Evolutionary conservation across 2,113 vertebrate species (phyloP).

Genomic region (Mohoua ochrocephala): DNA sequence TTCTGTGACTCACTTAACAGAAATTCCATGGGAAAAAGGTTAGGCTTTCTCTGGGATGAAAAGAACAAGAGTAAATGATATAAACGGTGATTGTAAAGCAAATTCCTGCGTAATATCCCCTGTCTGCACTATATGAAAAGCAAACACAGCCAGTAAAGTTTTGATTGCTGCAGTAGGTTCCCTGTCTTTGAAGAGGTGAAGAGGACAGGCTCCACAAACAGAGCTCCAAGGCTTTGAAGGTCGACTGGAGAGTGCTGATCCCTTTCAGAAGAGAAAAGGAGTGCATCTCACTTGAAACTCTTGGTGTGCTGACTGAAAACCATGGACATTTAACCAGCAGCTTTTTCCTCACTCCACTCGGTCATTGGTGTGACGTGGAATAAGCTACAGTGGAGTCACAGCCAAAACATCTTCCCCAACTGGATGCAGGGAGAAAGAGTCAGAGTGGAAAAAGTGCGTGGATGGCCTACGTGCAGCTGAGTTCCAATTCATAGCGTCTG

Average conservation of each 20-base stretch:
- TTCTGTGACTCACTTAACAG: conserved; percentile 44
- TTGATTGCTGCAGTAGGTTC: neutral
- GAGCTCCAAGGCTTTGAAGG: neutral
- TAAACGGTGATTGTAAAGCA: neutral
- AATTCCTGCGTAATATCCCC: neutral
- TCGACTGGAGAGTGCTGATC: neutral
- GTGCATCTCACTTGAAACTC: neutral
- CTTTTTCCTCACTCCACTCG: neutral
- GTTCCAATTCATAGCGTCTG: neutral
- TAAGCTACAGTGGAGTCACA: conserved; percentile 29
- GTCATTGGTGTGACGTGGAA: neutral
- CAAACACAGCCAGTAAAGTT: conserved; percentile 3
- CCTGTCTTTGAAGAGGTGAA: neutral
- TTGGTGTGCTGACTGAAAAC: neutral
- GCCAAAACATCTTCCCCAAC: conserved; percentile 1
- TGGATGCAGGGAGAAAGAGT: conserved; percentile 3
- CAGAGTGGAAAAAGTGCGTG: conserved; percentile 41
- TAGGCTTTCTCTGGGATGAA: neutral
- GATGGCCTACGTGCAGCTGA: neutral
- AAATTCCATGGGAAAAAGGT: conserved; percentile 27
- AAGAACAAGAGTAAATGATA: neutral
- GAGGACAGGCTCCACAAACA: neutral
- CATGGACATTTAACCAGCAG: neutral
- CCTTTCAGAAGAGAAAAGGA: neutral
- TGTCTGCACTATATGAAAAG: neutral